Evolutionary conservation across 1,140 invertebrate genomes (phyloP), one percentile per base, ranked within the genome.

Genomic region (Scylla paramamosain): DNA sequence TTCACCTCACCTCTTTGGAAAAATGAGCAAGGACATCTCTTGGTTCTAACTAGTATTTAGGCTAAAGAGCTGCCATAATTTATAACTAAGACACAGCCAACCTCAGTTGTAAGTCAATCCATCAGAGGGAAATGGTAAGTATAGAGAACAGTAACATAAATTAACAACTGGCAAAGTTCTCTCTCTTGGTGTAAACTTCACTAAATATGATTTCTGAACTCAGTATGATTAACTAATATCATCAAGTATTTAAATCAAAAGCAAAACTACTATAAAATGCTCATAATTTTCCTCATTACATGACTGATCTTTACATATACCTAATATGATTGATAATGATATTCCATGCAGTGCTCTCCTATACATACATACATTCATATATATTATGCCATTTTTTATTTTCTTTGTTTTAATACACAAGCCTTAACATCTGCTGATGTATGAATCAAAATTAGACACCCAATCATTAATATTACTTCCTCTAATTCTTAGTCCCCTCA

Each of bases 41-140:
- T 77, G 20, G 10, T 77, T 77, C 67, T 77, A 77, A 25, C 67
- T 77, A 77, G 67, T 77, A 20, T 77, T 77, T 77, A 77, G 25
- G 67, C 67, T 77, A 77, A 77, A 77, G 67, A 77, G 67, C 67
- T 77, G 67, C 67, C 67, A n/a, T 77, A 77, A 77, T 77, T n/a
- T 77, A 77, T 77, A 77, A 77, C 67, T 77, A 77, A 77, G 67
- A 77, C 67, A 77, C 67, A 77, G 67, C 67, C 67, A 77, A 77
- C 67, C 67, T 77, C 67, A 77, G 67, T 77, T 77, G 25, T n/a
- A 77, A 77, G 67, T 77, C 20, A 25, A 77, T 77, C 67, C 67
- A 77, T n/a, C n/a, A n/a, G 20, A 77, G 67, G 25, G 67, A 59
- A 59, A 59, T 8, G n/a, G 67, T n/a, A 77, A 20, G n/a, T n/a